Evolutionary conservation across 64 coral and sea anemone species (phyloP), one percentile per base, ranked within the genome.

Genomic region (Acropora tenuis): DNA sequence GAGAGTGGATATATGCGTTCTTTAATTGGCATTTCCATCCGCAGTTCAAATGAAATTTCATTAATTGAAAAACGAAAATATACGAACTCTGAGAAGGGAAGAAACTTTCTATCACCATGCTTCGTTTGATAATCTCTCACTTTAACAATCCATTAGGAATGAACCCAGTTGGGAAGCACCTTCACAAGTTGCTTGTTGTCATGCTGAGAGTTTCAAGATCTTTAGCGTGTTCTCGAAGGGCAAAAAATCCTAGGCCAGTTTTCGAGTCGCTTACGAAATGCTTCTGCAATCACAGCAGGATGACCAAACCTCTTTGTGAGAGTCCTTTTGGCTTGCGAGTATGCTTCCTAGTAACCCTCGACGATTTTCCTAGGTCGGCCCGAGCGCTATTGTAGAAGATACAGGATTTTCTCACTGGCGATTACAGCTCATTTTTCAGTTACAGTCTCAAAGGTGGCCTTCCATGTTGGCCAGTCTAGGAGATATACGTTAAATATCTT

Each of bases 181-280:
- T 45, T 88, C 8, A 88, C 13, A 6, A 88, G 45, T 41, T 88
- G 86, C 50, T 88, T 88, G 73, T 88, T 88, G 2, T n/a, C n/a
- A n/a, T n/a, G n/a, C n/a, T n/a, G n/a, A 89, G 57, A 3, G 50
- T 90, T 76, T 85, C 71, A 74, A 85, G 71, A 66, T 91, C 90
- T 40, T 84, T 80, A 11, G 90, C 80, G 68, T 76, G 68, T 61
- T 85, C 90, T 61, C 80, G 16, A 11, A 45, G 72, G 15, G 71
- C n/a, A n/a, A n/a, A n/a, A 43, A 59, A 77, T 84, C 82, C 68
- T 57, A 11, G 48, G 90, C 72, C 90, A 84, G 80, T 83, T 84
- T 66, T 82, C 68, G 3, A 90, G 68, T 44, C 47, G 74, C 13
- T 60, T 72, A 5, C 73, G 16, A 58, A 88, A 78, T 2, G 86